phyloP scores from a whole-genome alignment of 2,113 vertebrate genomes.

The Xyrauchen texanus region DNA sequence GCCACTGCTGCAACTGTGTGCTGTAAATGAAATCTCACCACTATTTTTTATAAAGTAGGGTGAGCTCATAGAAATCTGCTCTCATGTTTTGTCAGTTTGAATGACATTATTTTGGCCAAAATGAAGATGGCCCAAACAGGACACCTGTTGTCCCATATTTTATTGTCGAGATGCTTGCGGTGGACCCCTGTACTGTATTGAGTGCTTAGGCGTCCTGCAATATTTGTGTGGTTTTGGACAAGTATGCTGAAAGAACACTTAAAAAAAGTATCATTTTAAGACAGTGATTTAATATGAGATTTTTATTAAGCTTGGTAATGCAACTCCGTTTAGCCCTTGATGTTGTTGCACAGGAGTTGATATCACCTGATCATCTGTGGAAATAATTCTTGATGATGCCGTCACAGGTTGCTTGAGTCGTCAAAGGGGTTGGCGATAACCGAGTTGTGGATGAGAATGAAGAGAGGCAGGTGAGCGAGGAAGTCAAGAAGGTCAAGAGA shows the following conservation, averaged over 20 bases:
- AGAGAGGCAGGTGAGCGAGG: constrained; percentile 69
- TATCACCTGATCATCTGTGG: background rate
- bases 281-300: background rate
- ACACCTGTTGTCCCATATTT: no score
- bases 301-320: background rate
- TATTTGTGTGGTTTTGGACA: background rate
- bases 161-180: no score
- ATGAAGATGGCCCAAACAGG: no score
- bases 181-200: no score
- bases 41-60: background rate
- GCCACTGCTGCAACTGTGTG: background rate
- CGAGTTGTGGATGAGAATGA: constrained; percentile 71
- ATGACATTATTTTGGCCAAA: no score
- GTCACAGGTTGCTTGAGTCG: constrained; percentile 64
- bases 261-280: background rate
- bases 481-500: constrained; percentile 72
- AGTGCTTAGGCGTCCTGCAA: no score
- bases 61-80: background rate
- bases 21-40: background rate
- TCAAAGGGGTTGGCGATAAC: constrained; percentile 67
- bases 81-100: background rate
- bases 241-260: background rate
- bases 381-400: background rate
- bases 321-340: background rate
- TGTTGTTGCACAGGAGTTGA: background rate